These are phyloP conservation scores for Pomatostomus ruficeps DNA, from an alignment of 2,113 vertebrate genomes.

Conservation along the genomic window DNA sequence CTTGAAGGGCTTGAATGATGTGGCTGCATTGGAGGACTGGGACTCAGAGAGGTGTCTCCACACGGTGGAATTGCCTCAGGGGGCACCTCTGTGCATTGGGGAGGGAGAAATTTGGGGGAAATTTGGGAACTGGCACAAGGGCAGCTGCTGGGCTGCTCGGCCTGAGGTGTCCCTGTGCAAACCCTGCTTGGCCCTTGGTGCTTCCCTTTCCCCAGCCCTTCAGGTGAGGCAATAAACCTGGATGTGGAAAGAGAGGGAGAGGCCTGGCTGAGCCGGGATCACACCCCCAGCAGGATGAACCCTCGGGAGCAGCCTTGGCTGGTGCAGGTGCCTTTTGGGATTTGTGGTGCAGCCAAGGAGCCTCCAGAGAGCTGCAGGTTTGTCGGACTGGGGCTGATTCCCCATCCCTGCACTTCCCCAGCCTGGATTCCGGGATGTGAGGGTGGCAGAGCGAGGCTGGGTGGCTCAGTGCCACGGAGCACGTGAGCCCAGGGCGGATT, in stretches of 20 bases:
- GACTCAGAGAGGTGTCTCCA: not conserved
- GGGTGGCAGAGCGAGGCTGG: not conserved
- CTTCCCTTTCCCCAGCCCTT: not conserved
- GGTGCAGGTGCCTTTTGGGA: not conserved
- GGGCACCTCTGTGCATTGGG: not conserved
- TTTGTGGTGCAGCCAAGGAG: not conserved
- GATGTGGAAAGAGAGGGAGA: not conserved
- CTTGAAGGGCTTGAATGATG: not conserved
- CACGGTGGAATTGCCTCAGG: not conserved
- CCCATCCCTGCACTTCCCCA: not conserved
- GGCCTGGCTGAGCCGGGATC: not conserved
- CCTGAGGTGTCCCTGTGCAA: not conserved
- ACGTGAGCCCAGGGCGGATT: not conserved
- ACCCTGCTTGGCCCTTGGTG: not conserved
- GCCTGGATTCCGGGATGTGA: not conserved
- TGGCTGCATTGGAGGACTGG: not conserved
- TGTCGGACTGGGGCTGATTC: not conserved
- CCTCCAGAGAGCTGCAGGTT: not conserved
- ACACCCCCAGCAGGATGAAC: fast-evolving
- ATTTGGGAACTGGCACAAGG: not conserved
- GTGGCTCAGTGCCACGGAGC: not conserved
- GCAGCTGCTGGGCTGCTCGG: not conserved
- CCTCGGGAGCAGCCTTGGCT: not conserved
- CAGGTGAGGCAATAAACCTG: not conserved
- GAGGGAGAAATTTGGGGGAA: not conserved